Conservation (phyloP, 2,888 invertebrate species). For the Parascotia fuliginaria region DNA sequence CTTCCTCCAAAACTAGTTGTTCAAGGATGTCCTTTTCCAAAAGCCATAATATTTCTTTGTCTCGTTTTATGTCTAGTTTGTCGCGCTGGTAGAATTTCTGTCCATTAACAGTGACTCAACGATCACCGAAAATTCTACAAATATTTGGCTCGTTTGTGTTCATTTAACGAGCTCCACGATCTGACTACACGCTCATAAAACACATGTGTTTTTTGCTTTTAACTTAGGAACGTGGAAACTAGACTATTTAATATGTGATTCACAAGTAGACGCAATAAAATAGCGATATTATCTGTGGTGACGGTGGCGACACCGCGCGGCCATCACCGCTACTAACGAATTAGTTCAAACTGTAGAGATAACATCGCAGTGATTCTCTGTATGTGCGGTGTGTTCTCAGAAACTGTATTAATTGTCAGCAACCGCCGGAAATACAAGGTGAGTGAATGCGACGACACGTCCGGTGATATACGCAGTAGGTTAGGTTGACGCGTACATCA, state of each 20-base stretch:
- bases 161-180: no score
- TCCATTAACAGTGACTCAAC: no score
- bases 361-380: conserved; percentile 24
- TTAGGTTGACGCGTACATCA: not conserved
- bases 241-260: conserved; percentile 30
- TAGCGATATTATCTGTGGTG: conserved; percentile 34
- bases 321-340: conserved; percentile 22
- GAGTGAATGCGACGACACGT: conserved; percentile 23
- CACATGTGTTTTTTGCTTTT: not conserved
- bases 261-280: conserved; percentile 26
- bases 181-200: no score
- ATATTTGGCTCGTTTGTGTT: no score
- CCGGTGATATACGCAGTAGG: conserved; percentile 1
- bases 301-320: conserved; percentile 10
- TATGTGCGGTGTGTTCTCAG: conserved; percentile 40
- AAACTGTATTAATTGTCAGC: conserved; percentile 42
- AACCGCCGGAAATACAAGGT: conserved; percentile 41
- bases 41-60: no score
- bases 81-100: no score
- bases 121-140: no score
- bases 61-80: no score
- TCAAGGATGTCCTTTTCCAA: no score
- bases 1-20: no score
- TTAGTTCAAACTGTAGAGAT: conserved; percentile 35
- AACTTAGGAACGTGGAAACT: no score